Base-by-base conservation (phyloP, 2,888 invertebrate species). In the Temnothorax rugatulus region DNA sequence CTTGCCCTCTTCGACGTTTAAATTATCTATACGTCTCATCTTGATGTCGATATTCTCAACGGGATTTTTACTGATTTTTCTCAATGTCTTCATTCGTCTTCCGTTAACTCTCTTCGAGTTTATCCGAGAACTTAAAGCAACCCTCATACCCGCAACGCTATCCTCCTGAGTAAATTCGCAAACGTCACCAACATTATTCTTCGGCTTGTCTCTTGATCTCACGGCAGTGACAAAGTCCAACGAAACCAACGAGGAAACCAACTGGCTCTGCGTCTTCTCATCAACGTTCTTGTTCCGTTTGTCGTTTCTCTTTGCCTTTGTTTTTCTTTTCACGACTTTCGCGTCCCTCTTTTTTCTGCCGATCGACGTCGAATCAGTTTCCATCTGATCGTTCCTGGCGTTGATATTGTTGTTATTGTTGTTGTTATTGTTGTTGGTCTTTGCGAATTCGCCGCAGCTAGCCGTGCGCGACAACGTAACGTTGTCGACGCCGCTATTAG, bases 131-230 rank as follows among this genome's bases (percentile, higher is more conserved):
- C 90, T 94, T 93, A 88, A 87, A 91, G 95, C 95, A 94, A 95
- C 94, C 94, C 94, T 94, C 95, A 95, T 90, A 92, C 93, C 94
- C 92, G 90, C 94, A 94, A 91, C 92, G 91, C 95, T 94, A 95
- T 94, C 94, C 89, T 92, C 91, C 86, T 91, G 92, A 90, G 92
- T 91, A 87, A 94, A 93, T 92, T 94, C 93, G 93, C 94, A 93
- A 92, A 90, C 84, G 69, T 88, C 91, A 82, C 84, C 91, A 89
- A 90, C 88, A 64, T 84, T 86, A 34, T 84, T 84, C 7, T 85
- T 84, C 64, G 61, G 29, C 82, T 76, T 85, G 61, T 82, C 84
- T 71, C 63, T 86, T 69, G 68, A 85, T 71, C 69, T 87, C 21
- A 59, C 18, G 74, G 61, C 73, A 59, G 68, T 82, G 38, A 82